Conservation (phyloP, 2,888 invertebrate genomes). For the Ornithoptera priamus region DNA sequence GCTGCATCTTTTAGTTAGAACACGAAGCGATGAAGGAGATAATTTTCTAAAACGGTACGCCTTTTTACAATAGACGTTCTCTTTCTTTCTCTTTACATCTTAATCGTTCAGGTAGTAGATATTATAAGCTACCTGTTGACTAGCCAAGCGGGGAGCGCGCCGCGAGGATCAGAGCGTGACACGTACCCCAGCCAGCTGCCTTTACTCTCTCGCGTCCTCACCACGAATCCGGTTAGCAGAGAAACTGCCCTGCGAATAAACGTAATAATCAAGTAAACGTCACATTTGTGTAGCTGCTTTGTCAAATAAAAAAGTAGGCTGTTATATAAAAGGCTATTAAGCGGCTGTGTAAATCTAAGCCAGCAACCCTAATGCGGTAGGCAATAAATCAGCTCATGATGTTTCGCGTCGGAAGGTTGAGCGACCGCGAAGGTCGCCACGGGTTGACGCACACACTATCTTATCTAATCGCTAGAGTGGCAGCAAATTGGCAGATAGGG, state of each 20-base stretch:
- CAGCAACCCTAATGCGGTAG: slow-evolving; percentile 13
- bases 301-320: too few relatives aligned
- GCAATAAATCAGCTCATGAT: slow-evolving; percentile 20
- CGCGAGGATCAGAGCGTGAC: slow-evolving; percentile 93
- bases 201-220: slow-evolving; percentile 77
- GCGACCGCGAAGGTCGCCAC: slow-evolving; percentile 47
- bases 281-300: too few relatives aligned
- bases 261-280: too few relatives aligned
- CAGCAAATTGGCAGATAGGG: slow-evolving; percentile 46
- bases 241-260: slow-evolving; percentile 76
- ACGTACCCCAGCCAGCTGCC: slow-evolving; percentile 93
- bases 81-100: too few relatives aligned
- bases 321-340: background rate
- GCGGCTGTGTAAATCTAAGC: background rate
- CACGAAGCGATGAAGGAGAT: too few relatives aligned
- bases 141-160: slow-evolving; percentile 92
- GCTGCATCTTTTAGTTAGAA: too few relatives aligned
- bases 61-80: too few relatives aligned
- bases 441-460: slow-evolving; percentile 57
- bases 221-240: slow-evolving; percentile 83
- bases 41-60: too few relatives aligned
- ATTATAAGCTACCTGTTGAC: slow-evolving; percentile 82
- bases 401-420: slow-evolving; percentile 19
- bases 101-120: background rate
- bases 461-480: slow-evolving; percentile 63